Conservation (phyloP, 2,113 vertebrate species). For the Naja naja region DNA sequence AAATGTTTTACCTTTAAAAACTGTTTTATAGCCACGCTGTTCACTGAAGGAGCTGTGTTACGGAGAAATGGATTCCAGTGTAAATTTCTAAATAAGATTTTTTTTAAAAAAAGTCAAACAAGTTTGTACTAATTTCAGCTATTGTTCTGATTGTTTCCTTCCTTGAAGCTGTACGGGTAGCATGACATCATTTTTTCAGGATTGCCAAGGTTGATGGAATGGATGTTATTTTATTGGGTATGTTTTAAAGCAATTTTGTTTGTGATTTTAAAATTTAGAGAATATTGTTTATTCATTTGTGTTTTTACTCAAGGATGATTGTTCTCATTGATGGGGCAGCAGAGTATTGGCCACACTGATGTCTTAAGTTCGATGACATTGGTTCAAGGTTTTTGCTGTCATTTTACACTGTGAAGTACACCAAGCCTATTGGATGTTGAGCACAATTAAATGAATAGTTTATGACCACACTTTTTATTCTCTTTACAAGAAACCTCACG, state of each 20-base stretch:
- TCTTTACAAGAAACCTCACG: background rate
- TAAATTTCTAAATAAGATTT: constrained; percentile 17
- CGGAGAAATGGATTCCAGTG: background rate
- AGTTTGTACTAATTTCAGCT: background rate
- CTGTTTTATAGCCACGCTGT: constrained; percentile 39
- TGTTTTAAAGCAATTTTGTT: background rate
- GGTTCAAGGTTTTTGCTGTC: background rate
- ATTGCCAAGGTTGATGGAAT: background rate
- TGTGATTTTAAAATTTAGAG: background rate
- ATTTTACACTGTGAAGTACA: background rate
- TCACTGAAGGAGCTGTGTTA: background rate
- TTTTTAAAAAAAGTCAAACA: background rate
- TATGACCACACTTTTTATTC: background rate
- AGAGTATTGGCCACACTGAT: background rate
- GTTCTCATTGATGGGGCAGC: background rate
- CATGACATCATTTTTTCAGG: background rate
- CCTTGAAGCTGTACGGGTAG: background rate
- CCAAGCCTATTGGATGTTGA: background rate
- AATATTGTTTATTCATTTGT: background rate
- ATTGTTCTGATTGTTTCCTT: background rate
- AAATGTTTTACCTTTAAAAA: constrained; percentile 14
- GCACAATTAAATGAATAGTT: background rate
- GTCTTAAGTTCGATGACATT: background rate
- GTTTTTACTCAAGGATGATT: background rate
- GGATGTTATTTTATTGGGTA: background rate